Base-by-base conservation (phyloP, 2,113 vertebrate genomes). In the Etheostoma cragini region DNA sequence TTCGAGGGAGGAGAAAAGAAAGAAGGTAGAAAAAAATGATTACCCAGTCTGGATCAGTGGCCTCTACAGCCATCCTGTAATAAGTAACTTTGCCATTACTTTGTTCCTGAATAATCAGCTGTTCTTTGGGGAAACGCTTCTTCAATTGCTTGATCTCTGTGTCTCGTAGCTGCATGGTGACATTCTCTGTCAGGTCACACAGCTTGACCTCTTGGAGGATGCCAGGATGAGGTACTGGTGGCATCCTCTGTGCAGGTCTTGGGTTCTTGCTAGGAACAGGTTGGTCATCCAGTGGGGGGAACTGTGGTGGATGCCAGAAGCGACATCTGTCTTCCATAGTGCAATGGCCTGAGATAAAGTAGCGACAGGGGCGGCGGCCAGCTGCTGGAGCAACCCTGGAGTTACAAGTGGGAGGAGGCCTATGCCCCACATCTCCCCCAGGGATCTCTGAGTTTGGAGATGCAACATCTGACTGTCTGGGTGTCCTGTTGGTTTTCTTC, bases 1-100 rank as follows among this genome's bases (percentile, higher is more conserved):
- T n/a, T 63, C 0, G 0, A 0, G 3, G 11, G 7, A 35, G 2
- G 10, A 77, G 17, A 58, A 6, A 17, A 26, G 8, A 65, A 19
- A 64, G 30, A 47, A 60, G 10, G 6, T n/a, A 19, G 3, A 42
- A 46, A 6, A 13, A 47, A 67, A 4, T 62, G 14, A 73, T 89
- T 91, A 96, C 96, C 96, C 96, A 96, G 84, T 96, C 95, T 65
- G 96, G 96, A 85, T 96, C 96, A 0, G 95, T 95, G 49, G 95
- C 89, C 69, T 88, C 82, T 6, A 96, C 93, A 19, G 89, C 85
- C 4, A 66, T 67, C 62, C 96, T 90, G 91, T 96, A 96, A 81
- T 94, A 95, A 0, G 94, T 95, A 15, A 96, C 63, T 77, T 93
- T 90, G 61, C 95, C 94, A 50, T 96, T 94, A 62, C 94, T 90